Evolutionary conservation across 2,888 invertebrate genomes (phyloP), one percentile per base, ranked within the genome.

Genomic region (Aphodius granarius): DNA sequence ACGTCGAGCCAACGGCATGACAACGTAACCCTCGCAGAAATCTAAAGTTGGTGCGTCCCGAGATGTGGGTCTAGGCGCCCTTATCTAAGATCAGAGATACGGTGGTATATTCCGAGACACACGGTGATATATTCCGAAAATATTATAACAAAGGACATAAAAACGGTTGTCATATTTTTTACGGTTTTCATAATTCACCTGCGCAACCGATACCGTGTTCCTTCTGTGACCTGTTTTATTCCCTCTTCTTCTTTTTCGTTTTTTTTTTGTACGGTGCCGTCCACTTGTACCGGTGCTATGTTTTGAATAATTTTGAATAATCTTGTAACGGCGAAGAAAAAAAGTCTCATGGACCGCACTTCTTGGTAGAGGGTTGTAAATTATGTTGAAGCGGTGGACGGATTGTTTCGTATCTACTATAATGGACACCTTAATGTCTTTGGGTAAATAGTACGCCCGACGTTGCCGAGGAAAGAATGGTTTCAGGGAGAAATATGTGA

Each of bases 291-390:
- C 74, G 76, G 68, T 79, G 78, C 82, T 82, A 81, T 84, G 84
- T 84, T 85, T 85, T 84, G 86, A 86, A 85, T 85, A 85, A 85
- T 84, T 85, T 85, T 85, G 84, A 85, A 85, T 86, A 85, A 85
- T 85, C 84, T 85, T 83, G 83, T 84, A 81, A 81, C 80, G 43
- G 43, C 43, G 43, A 3, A 43, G 43, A 43, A 43, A 43, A 43
- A 43, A 43, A 80, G 80, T 80, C 79, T 62, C 62, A 19, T 79
- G 79, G 81, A 81, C 81, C 83, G 83, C 81, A 81, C 81, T 83
- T 84, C 82, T 81, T 77, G 78, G 81, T 81, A 82, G 78, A 79
- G 75, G 76, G 77, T 78, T 78, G 79, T 82, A 82, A 83, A 83
- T 83, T 82, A 81, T 80, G 63, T 71, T 21, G 43, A 66, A 65